These are phyloP conservation scores for Erebia epiphron DNA, from an alignment of 2,888 invertebrate genomes.

Conservation along the genomic window DNA sequence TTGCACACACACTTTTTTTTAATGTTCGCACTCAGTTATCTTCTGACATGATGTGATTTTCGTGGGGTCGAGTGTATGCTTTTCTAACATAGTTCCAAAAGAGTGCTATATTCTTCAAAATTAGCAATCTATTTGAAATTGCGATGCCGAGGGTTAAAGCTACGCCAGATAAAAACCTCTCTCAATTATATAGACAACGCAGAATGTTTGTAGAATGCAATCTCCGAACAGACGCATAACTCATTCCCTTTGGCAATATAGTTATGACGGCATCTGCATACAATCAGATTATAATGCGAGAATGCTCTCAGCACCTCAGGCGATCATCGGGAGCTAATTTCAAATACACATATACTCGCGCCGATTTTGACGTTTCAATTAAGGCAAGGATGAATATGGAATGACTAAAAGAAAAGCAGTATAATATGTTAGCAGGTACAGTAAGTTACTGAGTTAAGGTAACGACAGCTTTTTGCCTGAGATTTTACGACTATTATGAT, in stretches of 20 bases:
- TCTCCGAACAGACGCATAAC: conserved; percentile 12
- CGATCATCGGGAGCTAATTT: conserved; percentile 44
- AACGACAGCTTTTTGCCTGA: too few relatives aligned
- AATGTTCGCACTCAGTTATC: too few relatives aligned
- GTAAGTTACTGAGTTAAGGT: too few relatives aligned
- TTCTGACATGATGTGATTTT: too few relatives aligned
- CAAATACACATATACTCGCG: conserved; percentile 41
- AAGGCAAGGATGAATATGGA: conserved; percentile 31
- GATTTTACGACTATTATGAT: too few relatives aligned
- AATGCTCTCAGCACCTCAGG: conserved; percentile 33
- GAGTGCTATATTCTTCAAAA: too few relatives aligned
- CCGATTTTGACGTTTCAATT: conserved; percentile 45
- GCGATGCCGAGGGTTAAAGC: not conserved
- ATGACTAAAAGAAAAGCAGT: conserved; percentile 11
- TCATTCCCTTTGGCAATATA: conserved; percentile 31
- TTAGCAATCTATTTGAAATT: not conserved
- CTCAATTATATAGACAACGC: conserved; percentile 4
- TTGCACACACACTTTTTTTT: too few relatives aligned
- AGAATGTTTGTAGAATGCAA: conserved; percentile 3
- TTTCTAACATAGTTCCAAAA: too few relatives aligned
- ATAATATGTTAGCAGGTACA: not conserved
- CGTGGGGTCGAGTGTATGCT: too few relatives aligned
- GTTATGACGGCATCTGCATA: conserved; percentile 31
- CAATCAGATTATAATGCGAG: conserved; percentile 30
- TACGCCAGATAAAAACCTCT: not conserved